These are phyloP conservation scores for Octopus sinensis DNA, from an alignment of 1,140 invertebrate genomes.

Conservation along the genomic window DNA sequence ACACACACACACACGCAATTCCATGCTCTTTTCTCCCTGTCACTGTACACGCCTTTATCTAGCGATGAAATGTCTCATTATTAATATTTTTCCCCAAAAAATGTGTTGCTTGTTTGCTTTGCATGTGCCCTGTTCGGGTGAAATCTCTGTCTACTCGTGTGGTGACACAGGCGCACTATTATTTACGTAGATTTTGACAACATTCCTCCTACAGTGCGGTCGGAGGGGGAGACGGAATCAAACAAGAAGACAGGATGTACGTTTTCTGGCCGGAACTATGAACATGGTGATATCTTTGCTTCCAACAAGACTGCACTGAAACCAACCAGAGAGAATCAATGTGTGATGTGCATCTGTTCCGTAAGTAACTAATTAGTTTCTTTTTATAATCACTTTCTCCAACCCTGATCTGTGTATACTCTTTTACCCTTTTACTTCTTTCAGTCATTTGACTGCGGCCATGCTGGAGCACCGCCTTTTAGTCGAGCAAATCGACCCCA, in stretches of 20 bases:
- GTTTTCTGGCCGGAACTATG: constrained; percentile 26
- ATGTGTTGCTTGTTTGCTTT: neutral
- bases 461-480: too few species aligned
- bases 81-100: too few species aligned
- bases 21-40: too few species aligned
- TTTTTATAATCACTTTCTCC: too few species aligned
- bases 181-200: constrained; percentile 45
- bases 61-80: too few species aligned
- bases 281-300: constrained; percentile 33
- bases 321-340: constrained; percentile 34
- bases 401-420: too few species aligned
- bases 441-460: too few species aligned
- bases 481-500: too few species aligned
- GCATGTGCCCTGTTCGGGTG: constrained; percentile 8
- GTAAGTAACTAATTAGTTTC: constrained; percentile 24
- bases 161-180: constrained; percentile 12
- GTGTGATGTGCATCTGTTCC: constrained; percentile 37
- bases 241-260: constrained; percentile 26
- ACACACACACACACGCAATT: too few species aligned
- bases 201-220: constrained; percentile 44
- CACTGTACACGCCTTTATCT: too few species aligned
- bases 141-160: neutral
- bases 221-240: constrained; percentile 18
- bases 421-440: too few species aligned
- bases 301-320: constrained; percentile 35